Conservation (phyloP, 2,113 vertebrate species). For the Prochilodus magdalenae region DNA sequence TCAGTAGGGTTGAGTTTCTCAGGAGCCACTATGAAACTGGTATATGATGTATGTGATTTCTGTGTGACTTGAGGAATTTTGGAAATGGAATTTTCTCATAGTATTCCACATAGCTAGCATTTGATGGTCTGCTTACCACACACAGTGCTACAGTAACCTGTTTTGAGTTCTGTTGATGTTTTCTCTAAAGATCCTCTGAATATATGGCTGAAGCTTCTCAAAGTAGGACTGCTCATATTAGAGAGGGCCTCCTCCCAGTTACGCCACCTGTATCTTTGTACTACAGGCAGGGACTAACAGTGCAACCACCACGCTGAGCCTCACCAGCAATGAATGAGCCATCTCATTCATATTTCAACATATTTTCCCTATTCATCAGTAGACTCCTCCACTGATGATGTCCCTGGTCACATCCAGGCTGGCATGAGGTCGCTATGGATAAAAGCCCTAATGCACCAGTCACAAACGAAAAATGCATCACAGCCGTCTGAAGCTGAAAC, state of each 20-base stretch:
- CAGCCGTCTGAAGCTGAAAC: slow-evolving; percentile 23
- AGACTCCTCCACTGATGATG: neutral
- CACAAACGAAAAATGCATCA: slow-evolving; percentile 1
- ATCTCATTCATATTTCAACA: neutral
- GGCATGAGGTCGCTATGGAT: neutral
- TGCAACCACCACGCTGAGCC: neutral
- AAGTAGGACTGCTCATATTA: too few relatives aligned
- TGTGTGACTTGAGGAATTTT: too few relatives aligned
- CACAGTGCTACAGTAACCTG: too few relatives aligned
- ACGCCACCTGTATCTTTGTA: too few relatives aligned
- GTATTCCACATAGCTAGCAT: neutral
- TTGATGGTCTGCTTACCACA: neutral
- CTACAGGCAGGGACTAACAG: neutral
- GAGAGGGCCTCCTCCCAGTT: too few relatives aligned
- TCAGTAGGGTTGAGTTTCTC: neutral
- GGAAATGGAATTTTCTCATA: too few relatives aligned
- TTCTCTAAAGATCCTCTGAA: neutral
- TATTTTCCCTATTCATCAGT: too few relatives aligned
- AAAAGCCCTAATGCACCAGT: neutral
- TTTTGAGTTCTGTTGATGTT: neutral
- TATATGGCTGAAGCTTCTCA: neutral
- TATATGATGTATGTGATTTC: too few relatives aligned
- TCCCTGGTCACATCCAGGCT: neutral
- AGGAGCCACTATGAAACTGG: neutral
- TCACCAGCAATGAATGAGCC: neutral